Evolutionary conservation across 1,140 invertebrate genomes (phyloP).

Genomic region (Lysiphlebus fabarum): DNA sequence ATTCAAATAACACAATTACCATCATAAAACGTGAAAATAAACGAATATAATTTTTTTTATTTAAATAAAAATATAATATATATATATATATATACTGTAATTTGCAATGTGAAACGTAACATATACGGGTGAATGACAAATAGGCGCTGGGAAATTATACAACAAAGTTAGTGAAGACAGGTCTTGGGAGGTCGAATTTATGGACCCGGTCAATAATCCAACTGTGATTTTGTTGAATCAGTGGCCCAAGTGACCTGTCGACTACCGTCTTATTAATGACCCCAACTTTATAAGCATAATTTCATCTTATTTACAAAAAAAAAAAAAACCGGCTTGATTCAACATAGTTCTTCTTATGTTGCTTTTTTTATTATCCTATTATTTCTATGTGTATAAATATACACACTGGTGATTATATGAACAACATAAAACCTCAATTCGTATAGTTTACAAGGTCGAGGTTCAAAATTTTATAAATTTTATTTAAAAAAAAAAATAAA

Average conservation of each 20-base stretch:
- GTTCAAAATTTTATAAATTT: constrained; percentile 6
- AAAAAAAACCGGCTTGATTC: background rate
- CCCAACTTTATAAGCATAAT: constrained; percentile 1
- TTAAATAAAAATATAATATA: too few relatives aligned
- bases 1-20: too few relatives aligned
- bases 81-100: too few relatives aligned
- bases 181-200: background rate
- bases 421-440: background rate
- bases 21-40: too few relatives aligned
- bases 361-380: background rate
- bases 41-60: too few relatives aligned
- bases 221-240: constrained; percentile 1
- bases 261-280: constrained; percentile 16
- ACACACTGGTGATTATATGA: background rate
- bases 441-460: background rate
- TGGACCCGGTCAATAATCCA: background rate
- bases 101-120: too few relatives aligned
- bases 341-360: background rate
- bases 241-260: constrained; percentile 2
- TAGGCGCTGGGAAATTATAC: too few relatives aligned
- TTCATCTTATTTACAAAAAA: background rate
- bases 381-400: too few relatives aligned
- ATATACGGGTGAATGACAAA: too few relatives aligned
- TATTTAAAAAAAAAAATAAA: background rate
- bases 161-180: background rate